A percentile compares a stretch with the other conserved stretches of the same genome.
Conservation (phyloP, 1,140 invertebrate species). For the Neoseiulus cucumeris region DNA sequence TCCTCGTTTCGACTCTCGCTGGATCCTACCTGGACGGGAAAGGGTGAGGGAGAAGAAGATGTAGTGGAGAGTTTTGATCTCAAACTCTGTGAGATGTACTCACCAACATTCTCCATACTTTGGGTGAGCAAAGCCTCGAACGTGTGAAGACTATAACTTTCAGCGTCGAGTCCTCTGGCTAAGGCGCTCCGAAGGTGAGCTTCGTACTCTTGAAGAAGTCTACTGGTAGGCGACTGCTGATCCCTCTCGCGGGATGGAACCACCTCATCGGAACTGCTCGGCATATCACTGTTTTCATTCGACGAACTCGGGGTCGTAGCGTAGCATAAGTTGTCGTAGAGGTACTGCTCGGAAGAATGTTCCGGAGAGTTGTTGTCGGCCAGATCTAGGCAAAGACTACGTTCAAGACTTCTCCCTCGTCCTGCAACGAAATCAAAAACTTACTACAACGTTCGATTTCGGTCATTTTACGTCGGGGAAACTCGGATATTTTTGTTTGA, state of each 20-base stretch:
- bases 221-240: slow-evolving; percentile 18
- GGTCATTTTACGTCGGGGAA: no score
- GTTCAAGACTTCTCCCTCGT: slow-evolving; percentile 25
- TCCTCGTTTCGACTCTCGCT: no score
- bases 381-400: slow-evolving; percentile 55
- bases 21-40: no score
- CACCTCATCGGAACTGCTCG: slow-evolving; percentile 18
- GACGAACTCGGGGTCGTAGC: slow-evolving; percentile 19
- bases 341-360: slow-evolving; percentile 18
- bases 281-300: slow-evolving; percentile 20
- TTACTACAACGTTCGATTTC: no score
- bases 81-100: slow-evolving; percentile 13
- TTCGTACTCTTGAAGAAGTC: slow-evolving; percentile 43
- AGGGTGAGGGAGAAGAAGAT: no score
- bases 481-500: no score
- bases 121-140: slow-evolving; percentile 76
- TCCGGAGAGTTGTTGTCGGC: slow-evolving; percentile 19
- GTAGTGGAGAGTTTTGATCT: not conserved
- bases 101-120: slow-evolving; percentile 77
- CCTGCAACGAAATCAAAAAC: slow-evolving; percentile 13
- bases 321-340: slow-evolving; percentile 65
- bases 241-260: not conserved
- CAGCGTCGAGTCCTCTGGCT: slow-evolving; percentile 81
- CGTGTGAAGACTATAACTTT: slow-evolving; percentile 77
- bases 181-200: slow-evolving; percentile 80